A percentile compares a stretch with the other conserved stretches of the same genome.
Evolutionary conservation across 2,797 vertebrate species (phyloP).

Genomic region (Simalia tracyae): DNA sequence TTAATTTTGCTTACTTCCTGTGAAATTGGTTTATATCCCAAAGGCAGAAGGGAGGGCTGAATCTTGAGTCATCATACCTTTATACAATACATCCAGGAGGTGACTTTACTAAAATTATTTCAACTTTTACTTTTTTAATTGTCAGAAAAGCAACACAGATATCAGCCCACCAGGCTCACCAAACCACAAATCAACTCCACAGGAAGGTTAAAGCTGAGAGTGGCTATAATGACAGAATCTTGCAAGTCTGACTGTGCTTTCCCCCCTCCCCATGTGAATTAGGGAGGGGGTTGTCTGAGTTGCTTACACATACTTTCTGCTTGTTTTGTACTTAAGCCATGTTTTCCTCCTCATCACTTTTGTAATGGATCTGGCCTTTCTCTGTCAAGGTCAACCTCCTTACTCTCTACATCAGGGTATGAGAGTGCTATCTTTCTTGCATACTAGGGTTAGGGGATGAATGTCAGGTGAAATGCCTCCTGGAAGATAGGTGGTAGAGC

Average conservation of each 20-base stretch:
- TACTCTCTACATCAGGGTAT: background rate
- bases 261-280: background rate
- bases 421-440: background rate
- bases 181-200: background rate
- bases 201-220: background rate
- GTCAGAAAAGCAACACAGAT: background rate
- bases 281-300: background rate
- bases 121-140: background rate
- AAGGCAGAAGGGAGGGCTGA: background rate
- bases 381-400: background rate
- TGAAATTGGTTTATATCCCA: background rate
- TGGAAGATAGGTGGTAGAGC: background rate
- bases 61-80: background rate
- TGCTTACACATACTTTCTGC: background rate
- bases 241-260: background rate
- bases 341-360: background rate
- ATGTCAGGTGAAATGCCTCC: background rate
- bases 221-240: background rate
- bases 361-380: background rate
- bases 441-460: background rate
- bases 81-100: background rate
- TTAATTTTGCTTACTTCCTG: background rate
- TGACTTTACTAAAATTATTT: background rate
- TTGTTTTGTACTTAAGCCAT: background rate
- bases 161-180: background rate